A percentile compares a stretch with the other conserved stretches of the same genome.
Evolutionary conservation across 2,113 vertebrate species (phyloP).

Genomic region (Hippocampus zosterae): DNA sequence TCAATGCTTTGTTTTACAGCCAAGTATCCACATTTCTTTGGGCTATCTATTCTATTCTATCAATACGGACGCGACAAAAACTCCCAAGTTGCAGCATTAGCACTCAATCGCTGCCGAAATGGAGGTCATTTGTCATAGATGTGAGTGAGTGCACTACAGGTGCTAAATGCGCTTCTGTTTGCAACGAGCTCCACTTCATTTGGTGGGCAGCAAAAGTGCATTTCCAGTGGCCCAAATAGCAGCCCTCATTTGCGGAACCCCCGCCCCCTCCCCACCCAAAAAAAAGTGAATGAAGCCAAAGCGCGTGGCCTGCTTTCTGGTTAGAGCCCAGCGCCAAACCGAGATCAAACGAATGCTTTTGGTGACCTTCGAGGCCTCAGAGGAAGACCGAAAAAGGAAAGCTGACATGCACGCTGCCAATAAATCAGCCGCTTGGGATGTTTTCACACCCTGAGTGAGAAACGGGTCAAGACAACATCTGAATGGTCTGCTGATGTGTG

Average conservation of each 20-base stretch:
- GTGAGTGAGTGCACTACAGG: no score
- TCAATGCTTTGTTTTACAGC: no score
- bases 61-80: no score
- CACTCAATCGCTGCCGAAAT: no score
- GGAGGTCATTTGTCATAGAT: no score
- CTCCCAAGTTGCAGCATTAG: no score
- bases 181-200: no score
- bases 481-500: background rate
- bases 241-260: no score
- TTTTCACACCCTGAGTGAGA: slow-evolving; percentile 28
- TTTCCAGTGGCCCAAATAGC: background rate
- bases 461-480: slow-evolving; percentile 7
- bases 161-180: no score
- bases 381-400: slow-evolving; percentile 17
- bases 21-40: no score
- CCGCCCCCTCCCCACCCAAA: no score
- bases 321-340: slow-evolving; percentile 61
- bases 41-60: no score
- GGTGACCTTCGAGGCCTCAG: slow-evolving; percentile 36
- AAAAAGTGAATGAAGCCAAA: slow-evolving; percentile 55
- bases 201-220: background rate
- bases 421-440: slow-evolving; percentile 60
- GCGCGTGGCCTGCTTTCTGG: slow-evolving; percentile 67
- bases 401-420: slow-evolving; percentile 64
- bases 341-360: slow-evolving; percentile 68